phyloP scores from a whole-genome alignment of 1,140 invertebrate genomes.

The Pectinophora gossypiella region DNA sequence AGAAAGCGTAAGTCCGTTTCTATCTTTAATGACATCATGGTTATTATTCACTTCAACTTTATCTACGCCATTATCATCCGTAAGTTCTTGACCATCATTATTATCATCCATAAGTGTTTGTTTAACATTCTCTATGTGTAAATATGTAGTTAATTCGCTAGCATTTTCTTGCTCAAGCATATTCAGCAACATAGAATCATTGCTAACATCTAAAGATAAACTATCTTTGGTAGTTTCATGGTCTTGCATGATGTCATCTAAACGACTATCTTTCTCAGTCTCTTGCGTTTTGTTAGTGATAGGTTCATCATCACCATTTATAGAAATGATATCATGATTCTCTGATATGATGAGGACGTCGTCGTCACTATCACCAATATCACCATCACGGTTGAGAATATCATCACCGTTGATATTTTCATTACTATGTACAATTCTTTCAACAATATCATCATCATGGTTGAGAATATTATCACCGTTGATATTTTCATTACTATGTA shows the following conservation, averaged over 20 bases:
- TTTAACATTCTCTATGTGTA: too few relatives aligned
- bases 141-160: too few relatives aligned
- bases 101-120: too few relatives aligned
- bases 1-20: too few relatives aligned
- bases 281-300: background rate
- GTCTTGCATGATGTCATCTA: too few relatives aligned
- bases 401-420: background rate
- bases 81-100: background rate
- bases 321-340: background rate
- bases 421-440: background rate
- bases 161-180: background rate
- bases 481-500: background rate
- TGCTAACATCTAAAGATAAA: background rate
- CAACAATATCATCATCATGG: background rate
- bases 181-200: background rate
- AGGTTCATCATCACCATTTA: background rate
- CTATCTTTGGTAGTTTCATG: background rate
- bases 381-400: background rate
- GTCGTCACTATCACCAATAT: background rate
- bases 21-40: background rate
- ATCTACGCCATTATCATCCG: background rate
- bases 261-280: too few relatives aligned
- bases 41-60: too few relatives aligned
- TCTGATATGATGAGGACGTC: background rate
- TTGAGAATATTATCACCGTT: background rate